These are phyloP conservation scores for Dolichopus griseipennis DNA, from an alignment of 2,888 invertebrate species.

Conservation along the genomic window DNA sequence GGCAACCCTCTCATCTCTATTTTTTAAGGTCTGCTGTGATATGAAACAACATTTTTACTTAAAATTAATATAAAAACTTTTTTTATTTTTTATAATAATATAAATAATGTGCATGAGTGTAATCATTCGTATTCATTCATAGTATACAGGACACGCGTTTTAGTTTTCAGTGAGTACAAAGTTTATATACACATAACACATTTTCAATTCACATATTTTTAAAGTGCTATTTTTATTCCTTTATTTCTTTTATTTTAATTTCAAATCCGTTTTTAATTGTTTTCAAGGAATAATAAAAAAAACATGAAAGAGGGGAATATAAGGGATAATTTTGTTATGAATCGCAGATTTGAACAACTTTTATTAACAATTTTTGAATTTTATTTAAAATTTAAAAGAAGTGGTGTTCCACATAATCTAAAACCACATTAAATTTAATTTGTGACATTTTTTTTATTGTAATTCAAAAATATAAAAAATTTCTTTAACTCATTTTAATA, in stretches of 20 bases:
- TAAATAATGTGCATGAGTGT: no score
- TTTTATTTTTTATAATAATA: no score
- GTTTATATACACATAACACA: background rate
- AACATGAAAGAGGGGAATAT: background rate
- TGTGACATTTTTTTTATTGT: background rate
- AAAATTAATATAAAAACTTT: no score
- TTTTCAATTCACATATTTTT: background rate
- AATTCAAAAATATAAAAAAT: no score
- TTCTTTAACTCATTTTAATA: no score
- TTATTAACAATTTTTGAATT: background rate
- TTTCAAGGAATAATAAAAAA: background rate
- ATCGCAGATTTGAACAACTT: background rate
- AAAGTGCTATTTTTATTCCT: background rate
- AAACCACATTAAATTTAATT: background rate
- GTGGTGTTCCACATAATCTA: background rate
- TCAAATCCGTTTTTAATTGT: conserved; percentile 2
- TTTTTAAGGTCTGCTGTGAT: no score
- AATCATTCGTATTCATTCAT: background rate
- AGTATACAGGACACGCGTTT: background rate
- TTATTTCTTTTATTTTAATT: background rate
- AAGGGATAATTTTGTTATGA: background rate
- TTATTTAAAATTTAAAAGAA: background rate
- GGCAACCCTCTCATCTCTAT: no score
- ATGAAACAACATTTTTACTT: no score
- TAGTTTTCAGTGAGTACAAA: background rate